These are phyloP conservation scores for Micropoecilia bifurca DNA, from an alignment of 2,797 vertebrate genomes.

Conservation along the genomic window DNA sequence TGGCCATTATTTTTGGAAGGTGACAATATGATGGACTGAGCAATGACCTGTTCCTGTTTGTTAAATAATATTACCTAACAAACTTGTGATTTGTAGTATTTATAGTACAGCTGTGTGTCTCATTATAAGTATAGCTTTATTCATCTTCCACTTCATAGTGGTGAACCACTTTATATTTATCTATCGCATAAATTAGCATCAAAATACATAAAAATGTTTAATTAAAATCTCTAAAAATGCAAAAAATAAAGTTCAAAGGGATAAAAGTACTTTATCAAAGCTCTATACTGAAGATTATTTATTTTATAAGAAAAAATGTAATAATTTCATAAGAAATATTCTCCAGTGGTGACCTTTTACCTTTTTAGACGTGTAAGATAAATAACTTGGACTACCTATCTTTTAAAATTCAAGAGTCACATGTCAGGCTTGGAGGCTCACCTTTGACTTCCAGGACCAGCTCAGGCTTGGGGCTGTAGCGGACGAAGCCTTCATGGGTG, in stretches of 20 bases:
- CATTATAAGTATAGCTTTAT: not conserved
- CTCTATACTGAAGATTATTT: not conserved
- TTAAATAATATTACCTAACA: not conserved
- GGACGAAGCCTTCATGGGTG: constrained; percentile 87
- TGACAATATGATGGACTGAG: too few relatives aligned
- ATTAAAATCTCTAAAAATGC: not conserved
- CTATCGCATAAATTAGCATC: not conserved
- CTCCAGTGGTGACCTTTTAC: not conserved
- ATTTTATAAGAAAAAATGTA: too few relatives aligned
- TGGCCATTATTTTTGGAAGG: too few relatives aligned
- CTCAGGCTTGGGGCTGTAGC: constrained; percentile 80
- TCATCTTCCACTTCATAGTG: not conserved
- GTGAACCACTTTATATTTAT: not conserved
- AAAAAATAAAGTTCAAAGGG: not conserved
- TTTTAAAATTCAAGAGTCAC: not conserved
- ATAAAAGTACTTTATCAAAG: not conserved
- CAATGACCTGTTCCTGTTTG: not conserved
- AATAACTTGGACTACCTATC: not conserved
- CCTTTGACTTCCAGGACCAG: constrained; percentile 95
- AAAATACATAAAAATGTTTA: not conserved
- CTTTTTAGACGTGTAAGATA: not conserved
- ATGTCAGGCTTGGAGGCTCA: constrained; percentile 65
- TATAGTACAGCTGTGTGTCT: not conserved
- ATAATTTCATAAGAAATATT: not conserved
- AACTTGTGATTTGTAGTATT: not conserved